Conservation (phyloP, 1,140 invertebrate genomes). For the Patella vulgata region DNA sequence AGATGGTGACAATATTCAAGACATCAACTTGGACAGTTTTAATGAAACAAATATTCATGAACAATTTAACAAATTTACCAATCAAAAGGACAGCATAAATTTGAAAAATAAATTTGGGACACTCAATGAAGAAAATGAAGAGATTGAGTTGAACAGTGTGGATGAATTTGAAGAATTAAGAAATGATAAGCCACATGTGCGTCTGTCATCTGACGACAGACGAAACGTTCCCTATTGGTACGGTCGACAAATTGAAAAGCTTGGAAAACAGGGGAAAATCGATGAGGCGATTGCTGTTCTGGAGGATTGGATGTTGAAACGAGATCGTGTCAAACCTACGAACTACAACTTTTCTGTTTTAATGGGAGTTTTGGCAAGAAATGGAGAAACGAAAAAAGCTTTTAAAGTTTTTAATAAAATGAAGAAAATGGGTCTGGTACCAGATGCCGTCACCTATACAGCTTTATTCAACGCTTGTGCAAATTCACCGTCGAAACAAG, state of each 20-base stretch:
- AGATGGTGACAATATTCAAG: too few species aligned
- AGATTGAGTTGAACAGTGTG: too few species aligned
- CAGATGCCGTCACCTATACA: slow-evolving; percentile 79
- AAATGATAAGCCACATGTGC: slow-evolving; percentile 19
- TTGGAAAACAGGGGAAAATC: slow-evolving; percentile 42
- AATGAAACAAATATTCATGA: too few species aligned
- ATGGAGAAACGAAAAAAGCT: slow-evolving; percentile 85
- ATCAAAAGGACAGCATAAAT: too few species aligned
- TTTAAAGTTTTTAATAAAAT: slow-evolving; percentile 85
- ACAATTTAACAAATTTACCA: too few species aligned
- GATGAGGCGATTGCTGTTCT: slow-evolving; percentile 79
- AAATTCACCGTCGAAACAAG: slow-evolving; percentile 76
- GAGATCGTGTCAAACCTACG: slow-evolving; percentile 81
- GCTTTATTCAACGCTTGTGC: slow-evolving; percentile 89
- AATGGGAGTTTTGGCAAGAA: slow-evolving; percentile 80
- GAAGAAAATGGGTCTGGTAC: slow-evolving; percentile 77
- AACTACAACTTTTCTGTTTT: slow-evolving; percentile 83
- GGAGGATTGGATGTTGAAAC: slow-evolving; percentile 77
- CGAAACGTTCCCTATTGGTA: slow-evolving; percentile 39
- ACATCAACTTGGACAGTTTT: too few species aligned
- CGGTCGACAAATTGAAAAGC: slow-evolving; percentile 31
- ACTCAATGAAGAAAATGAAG: too few species aligned
- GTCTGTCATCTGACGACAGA: slow-evolving; percentile 22
- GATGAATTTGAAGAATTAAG: slow-evolving; percentile 15
- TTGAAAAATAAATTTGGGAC: too few species aligned